Evolutionary conservation across 2,113 vertebrate species (phyloP), one percentile per base, ranked within the genome.

Genomic region (Cyphomyrus discorhynchus): DNA sequence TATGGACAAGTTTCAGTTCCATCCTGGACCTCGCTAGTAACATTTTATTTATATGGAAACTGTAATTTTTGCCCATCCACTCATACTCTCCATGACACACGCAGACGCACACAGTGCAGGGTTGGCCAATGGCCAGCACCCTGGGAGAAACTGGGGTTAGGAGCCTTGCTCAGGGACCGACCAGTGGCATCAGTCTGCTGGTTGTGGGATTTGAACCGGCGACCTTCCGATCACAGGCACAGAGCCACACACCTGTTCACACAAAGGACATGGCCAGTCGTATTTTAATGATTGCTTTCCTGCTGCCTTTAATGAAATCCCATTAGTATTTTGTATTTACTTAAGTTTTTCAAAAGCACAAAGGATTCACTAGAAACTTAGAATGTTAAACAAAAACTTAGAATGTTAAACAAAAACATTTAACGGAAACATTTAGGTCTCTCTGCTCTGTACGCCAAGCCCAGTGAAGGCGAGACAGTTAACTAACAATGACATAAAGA

Each of bases 281-380:
- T 31, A 39, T 80, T 80, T 42, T 80, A 80, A 80, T 21, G 11
- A 42, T 8, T 5, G 35, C 35, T 80, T 80, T 42, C 74, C 4
- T 80, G 13, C 31, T 17, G 15, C 35, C 74, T 42, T 70, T 70
- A 70, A 70, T 70, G 17, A 19, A 80, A 42, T 39, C 17, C 74
- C 74, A 42, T 42, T 80, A 80, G 74, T 42, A 80, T 80, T 80
- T 42, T 19, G 4, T 42, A 17, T 39, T 80, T 80, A 80, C 35
- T 80, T 42, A 42, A 39, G 74, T 35, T 80, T 80, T 42, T 80
- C 13, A 39, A 80, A 80, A 19, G 27, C 74, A 80, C 35, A 80
- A 80, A 80, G 74, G 74, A 80, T 42, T 80, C 74, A 42, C 74
- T 80, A 80, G 74, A 80, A 80, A 80, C 74, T 80, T 70, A 31